phyloP scores from a whole-genome alignment of 1,140 invertebrate species.

The Hestina assimilis region DNA sequence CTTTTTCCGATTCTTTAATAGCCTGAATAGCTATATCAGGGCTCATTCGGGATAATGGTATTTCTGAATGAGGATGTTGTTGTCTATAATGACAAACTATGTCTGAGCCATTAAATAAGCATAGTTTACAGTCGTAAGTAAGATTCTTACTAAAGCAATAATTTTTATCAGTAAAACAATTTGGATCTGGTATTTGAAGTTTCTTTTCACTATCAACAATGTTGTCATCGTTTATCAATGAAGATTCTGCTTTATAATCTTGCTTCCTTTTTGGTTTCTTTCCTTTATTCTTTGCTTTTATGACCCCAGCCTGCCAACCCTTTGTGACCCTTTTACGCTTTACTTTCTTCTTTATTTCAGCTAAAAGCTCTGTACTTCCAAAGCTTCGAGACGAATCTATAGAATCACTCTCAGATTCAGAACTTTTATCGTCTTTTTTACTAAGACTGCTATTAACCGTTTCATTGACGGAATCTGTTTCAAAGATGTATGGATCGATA shows the following conservation, averaged over 20 bases:
- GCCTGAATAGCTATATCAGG: slow-evolving; percentile 66
- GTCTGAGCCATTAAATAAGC: slow-evolving; percentile 79
- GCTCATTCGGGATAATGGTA: slow-evolving; percentile 81
- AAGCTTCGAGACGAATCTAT: slow-evolving; percentile 47
- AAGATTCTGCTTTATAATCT: slow-evolving; percentile 23
- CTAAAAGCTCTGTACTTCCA: slow-evolving; percentile 41
- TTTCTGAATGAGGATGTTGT: slow-evolving; percentile 81
- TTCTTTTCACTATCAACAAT: slow-evolving; percentile 2
- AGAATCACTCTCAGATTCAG: slow-evolving; percentile 54
- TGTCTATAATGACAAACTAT: slow-evolving; percentile 83
- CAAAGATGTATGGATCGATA: slow-evolving; percentile 57
- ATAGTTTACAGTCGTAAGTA: slow-evolving; percentile 78
- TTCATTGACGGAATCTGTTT: slow-evolving; percentile 54
- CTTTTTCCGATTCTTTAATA: slow-evolving; percentile 55
- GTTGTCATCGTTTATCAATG: slow-evolving; percentile 7
- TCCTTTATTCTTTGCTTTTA: slow-evolving; percentile 53
- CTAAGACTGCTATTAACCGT: slow-evolving; percentile 35
- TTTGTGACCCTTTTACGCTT: slow-evolving; percentile 44
- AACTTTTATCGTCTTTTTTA: slow-evolving; percentile 31
- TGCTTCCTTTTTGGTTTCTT: slow-evolving; percentile 53
- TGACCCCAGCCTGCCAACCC: slow-evolving; percentile 53
- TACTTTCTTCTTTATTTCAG: slow-evolving; percentile 49
- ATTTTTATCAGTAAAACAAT: slow-evolving; percentile 57
- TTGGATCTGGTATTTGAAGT: slow-evolving; percentile 33
- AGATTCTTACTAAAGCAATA: slow-evolving; percentile 65